Evolutionary conservation across 2,888 invertebrate genomes (phyloP), one percentile per base, ranked within the genome.

Genomic region (Zhuqinia jingwanae): DNA sequence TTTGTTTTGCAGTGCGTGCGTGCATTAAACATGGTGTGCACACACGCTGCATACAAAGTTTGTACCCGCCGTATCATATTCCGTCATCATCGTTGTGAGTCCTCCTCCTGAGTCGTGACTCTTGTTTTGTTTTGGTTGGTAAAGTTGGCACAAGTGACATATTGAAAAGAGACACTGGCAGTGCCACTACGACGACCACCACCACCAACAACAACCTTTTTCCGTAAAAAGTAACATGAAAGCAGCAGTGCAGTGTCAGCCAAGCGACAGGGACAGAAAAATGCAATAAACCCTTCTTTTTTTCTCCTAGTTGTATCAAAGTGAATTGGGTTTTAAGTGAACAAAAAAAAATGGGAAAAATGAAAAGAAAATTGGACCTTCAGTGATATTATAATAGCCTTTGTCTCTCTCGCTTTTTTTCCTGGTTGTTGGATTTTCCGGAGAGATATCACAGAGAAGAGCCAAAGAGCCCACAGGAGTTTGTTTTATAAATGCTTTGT

Each of bases 341-440:
- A 76, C 36, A 20, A 30, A 20, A 76, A 76, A 30, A 36, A 10
- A 76, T 17, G 22, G 15, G 58, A 58, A 73, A 73, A 30, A 45
- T 47, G 27, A 5, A 30, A 25, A 15, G 5, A 56, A 76, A 76
- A 56, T 76, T 30, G 75, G 75, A 76, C 56, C 56, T 76, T 56
- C 56, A 76, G 36, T 76, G 75, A 76, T 76, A 76, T 56, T 53
- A 56, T 76, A 76, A 76, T 56, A 56, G 75, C 56, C 53, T 11
- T 76, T 53, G 53, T 56, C 42, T 76, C 20, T 56, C 30, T 22
- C 2, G 17, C 20, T 42, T 45, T 45, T 22, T 75, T 47, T 27
- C 25, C n/a, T n/a, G n/a, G n/a, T 56, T 17, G n/a, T 56, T n/a
- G 30, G n/a, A 56, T 53, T 56, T 30, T n/a, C n/a, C n/a, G n/a